Conservation (phyloP, 2,797 vertebrate species). For the Denticeps clupeoides region DNA sequence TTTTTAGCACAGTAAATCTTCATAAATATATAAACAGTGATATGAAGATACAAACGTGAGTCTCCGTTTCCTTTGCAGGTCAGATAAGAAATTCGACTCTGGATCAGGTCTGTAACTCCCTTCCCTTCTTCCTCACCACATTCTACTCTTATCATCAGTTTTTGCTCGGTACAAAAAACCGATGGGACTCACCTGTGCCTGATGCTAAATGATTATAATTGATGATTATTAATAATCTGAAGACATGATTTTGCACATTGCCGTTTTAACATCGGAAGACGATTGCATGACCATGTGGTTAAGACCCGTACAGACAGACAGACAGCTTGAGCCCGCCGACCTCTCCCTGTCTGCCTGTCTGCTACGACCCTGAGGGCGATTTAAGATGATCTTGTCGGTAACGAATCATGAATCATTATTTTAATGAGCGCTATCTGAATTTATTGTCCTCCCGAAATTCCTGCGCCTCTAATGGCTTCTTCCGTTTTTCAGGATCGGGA, state of each 20-base stretch:
- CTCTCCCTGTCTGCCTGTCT: constrained; percentile 29
- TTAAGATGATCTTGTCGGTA: constrained; percentile 25
- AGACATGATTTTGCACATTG: no score
- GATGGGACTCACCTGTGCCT: no score
- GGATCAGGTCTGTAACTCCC: constrained; percentile 77
- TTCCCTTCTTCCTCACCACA: background rate
- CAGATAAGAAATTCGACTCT: constrained; percentile 89
- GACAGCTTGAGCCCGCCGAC: constrained; percentile 23
- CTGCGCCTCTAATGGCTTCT: constrained; percentile 18
- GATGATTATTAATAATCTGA: no score
- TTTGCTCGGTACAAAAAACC: no score
- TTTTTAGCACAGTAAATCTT: no score
- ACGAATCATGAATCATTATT: constrained; percentile 44
- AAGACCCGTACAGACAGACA: constrained; percentile 6
- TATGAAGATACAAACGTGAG: constrained; percentile 8
- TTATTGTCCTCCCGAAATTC: constrained; percentile 40
- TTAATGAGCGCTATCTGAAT: constrained; percentile 50
- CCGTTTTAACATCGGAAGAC: constrained; percentile 8
- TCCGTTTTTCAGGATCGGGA: constrained; percentile 7
- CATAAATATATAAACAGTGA: no score
- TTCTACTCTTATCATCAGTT: no score
- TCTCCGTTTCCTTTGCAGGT: constrained; percentile 65
- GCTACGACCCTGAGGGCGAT: constrained; percentile 19
- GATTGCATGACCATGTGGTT: constrained; percentile 8
- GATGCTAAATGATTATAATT: no score